Evolutionary conservation across 2,113 vertebrate genomes (phyloP).

Genomic region (Acrocephalus kingi): DNA sequence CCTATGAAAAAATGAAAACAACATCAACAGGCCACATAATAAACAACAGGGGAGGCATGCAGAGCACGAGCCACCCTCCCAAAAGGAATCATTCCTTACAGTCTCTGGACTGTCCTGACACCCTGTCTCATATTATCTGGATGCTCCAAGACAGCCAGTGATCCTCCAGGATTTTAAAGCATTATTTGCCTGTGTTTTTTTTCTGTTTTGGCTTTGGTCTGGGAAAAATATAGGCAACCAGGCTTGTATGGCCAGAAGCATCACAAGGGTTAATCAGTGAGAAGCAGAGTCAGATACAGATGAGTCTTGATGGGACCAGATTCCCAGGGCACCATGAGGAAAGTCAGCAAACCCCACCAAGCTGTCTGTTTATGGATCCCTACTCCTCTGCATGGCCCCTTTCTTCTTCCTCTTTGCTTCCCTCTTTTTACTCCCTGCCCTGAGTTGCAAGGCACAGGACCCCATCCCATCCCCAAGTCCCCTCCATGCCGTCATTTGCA

Average conservation of each 20-base stretch:
- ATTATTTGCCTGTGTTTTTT: background rate
- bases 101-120: background rate
- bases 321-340: background rate
- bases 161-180: background rate
- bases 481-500: slow-evolving; percentile 48
- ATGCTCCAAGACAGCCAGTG: background rate
- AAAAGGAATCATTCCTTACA: background rate
- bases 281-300: background rate
- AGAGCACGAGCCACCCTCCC: background rate
- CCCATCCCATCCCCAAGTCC: background rate
- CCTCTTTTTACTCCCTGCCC: slow-evolving; percentile 6
- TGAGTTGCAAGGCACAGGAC: background rate
- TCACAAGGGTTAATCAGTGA: background rate
- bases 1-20: background rate
- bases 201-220: background rate
- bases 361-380: slow-evolving; percentile 3
- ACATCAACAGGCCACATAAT: background rate
- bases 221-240: background rate
- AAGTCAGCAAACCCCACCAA: background rate
- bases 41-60: rapidly evolving
- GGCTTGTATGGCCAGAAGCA: background rate
- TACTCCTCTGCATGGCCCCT: background rate
- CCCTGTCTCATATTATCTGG: background rate
- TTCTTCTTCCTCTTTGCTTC: slow-evolving; percentile 12
- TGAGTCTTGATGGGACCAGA: background rate